Evolutionary conservation across 2,888 invertebrate genomes (phyloP), one percentile per base, ranked within the genome.

Genomic region (Eupithecia insigniata): DNA sequence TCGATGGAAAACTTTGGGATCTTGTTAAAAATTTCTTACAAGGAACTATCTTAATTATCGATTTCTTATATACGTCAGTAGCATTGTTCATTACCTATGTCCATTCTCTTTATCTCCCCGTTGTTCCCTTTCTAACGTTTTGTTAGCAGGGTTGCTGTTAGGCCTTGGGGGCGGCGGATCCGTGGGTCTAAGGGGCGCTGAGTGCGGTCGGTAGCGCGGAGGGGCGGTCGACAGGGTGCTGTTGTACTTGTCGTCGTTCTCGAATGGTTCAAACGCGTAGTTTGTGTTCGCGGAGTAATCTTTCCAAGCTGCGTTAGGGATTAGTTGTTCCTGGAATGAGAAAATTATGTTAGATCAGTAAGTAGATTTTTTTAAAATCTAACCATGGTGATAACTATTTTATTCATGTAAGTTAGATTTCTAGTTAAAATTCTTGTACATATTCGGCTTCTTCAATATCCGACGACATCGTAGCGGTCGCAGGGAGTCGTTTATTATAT

Each of bases 251-350:
- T 97, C 97, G 81, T 97, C 97, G 73, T 97, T 96, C 82, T 97
- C 98, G 87, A 97, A 97, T 0, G 97, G 96, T 83, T 98, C 98
- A 90, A 98, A 98, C 0, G 97, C 98, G 90, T 98, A 98, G 90
- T 98, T 98, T 0, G 97, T 98, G 89, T 97, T 97, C 1, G 96
- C 95, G 0, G 97, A 96, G 87, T 98, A 98, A 86, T 98, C 98
- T 87, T 97, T 97, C 98, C 98, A 98, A 0, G 97, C 97, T 26
- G 97, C 96, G 87, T 96, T 97, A 30, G 97, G 96, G 80, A 98
- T 97, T 66, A 98, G 92, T 81, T 97, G 97, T 82, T 97, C 97
- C 97, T 98, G 95, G 0, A 67, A 71, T n/a, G n/a, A 1, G 32
- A 30, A 30, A 60, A 30, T 30, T 18, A 12, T 18, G n/a, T 60